These are phyloP conservation scores for Malurus melanocephalus DNA, from an alignment of 2,113 vertebrate species.

Conservation along the genomic window DNA sequence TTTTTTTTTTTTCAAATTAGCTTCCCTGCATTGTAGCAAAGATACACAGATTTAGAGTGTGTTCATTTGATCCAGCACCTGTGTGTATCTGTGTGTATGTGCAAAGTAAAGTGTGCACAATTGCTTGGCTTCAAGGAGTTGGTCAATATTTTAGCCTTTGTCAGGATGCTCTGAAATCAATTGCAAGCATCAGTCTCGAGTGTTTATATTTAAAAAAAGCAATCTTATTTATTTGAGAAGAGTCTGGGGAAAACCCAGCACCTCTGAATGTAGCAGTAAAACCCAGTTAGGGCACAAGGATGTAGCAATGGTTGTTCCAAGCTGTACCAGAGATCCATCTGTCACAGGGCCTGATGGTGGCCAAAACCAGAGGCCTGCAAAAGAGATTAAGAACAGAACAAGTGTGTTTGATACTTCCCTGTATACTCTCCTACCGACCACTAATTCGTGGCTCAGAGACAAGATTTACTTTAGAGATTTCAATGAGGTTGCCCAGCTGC, in stretches of 20 bases:
- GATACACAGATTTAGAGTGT: neutral
- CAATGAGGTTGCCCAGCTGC: neutral
- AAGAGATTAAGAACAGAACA: constrained; percentile 1
- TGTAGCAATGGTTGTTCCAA: neutral
- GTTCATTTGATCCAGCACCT: neutral
- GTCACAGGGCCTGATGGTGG: neutral
- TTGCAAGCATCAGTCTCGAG: neutral
- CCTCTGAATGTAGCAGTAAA: neutral
- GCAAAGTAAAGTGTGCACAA: neutral
- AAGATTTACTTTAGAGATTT: constrained; percentile 13
- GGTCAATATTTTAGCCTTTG: constrained; percentile 25
- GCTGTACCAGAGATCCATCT: neutral
- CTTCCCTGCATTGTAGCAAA: neutral
- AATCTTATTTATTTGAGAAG: neutral
- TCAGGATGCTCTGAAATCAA: constrained; percentile 7
- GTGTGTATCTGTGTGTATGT: neutral
- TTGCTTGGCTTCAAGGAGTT: neutral
- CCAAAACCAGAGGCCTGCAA: neutral
- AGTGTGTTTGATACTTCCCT: neutral
- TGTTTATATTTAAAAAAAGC: neutral
- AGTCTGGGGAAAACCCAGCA: neutral
- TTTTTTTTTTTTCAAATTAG: neutral
- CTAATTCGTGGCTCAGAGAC: neutral
- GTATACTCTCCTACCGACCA: neutral
- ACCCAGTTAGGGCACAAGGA: neutral